Evolutionary conservation across 2,113 vertebrate genomes (phyloP), one percentile per base, ranked within the genome.

Genomic region (Chaetorhynchus papuensis): DNA sequence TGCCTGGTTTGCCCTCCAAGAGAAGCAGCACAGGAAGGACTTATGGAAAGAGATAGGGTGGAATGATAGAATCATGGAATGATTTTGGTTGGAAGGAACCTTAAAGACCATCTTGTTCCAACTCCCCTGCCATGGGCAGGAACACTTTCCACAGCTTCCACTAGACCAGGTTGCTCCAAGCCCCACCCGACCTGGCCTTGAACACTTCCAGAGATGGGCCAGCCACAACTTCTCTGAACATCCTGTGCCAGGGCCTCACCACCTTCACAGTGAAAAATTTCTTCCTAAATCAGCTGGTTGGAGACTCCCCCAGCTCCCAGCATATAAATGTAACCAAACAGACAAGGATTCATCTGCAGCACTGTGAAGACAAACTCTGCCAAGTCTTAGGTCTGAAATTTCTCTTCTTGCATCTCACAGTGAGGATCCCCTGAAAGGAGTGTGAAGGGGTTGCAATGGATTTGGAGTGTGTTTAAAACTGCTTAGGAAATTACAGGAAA

Each of bases 161-260:
- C 30, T 9, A 27, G 0, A 0, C 30, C 39, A 60, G 24, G 5
- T 3, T 60, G 13, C 39, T 82, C n/a, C 47, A 20, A 75, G 45
- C 11, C 30, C 30, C 20, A 31, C 2, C 30, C 24, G 11, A 17
- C 24, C 2, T 27, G 30, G 24, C 42, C 28, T 39, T 61, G 47
- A 7, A 30, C 22, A 59, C 33, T 59, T 52, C 37, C 23, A 81
- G 44, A 13, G 14, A 27, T 68, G 37, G 22, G 27, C 1, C 33
- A 77, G 22, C 22, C 53, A 59, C 53, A 68, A 0, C 22, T 37
- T 52, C 44, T 52, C 31, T 68, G 71, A 6, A 6, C 21, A 27
- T 31, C 26, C 13, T 66, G 35, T 50, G 16, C 44, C 31, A 66
- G 44, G 10, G 1, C 31, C 21, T 68, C 72, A 68, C 23, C 33